Evolutionary conservation across 2,113 vertebrate species (phyloP).

Genomic region (Apodemus sylvaticus): DNA sequence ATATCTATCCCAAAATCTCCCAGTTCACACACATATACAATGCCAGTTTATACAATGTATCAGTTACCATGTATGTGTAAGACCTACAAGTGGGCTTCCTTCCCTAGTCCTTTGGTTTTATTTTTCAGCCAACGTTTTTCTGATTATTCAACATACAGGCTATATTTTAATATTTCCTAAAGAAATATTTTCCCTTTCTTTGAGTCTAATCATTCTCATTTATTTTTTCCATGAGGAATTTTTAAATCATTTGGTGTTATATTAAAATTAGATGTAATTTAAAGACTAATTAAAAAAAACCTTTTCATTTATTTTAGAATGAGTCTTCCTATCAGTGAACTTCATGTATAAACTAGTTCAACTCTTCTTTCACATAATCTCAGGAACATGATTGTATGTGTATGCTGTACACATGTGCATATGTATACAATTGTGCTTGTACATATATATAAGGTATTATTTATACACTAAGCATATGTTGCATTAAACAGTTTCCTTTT

Average conservation of each 20-base stretch:
- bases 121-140: neutral
- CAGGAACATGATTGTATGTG: neutral
- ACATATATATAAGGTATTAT: neutral
- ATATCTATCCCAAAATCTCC: neutral
- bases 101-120: neutral
- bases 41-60: neutral
- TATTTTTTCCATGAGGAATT: neutral
- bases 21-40: neutral
- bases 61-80: neutral
- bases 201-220: neutral
- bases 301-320: neutral
- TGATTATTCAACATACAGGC: neutral
- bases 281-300: slow-evolving; percentile 6
- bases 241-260: neutral
- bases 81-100: neutral
- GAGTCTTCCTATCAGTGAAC: neutral
- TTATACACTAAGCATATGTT: neutral
- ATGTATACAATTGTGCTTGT: neutral
- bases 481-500: neutral
- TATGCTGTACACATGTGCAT: neutral
- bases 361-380: neutral
- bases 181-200: neutral
- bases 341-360: neutral
- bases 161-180: neutral
- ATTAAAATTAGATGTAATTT: neutral